Conservation (phyloP, 2,113 vertebrate genomes). For the Pao palembangensis region DNA sequence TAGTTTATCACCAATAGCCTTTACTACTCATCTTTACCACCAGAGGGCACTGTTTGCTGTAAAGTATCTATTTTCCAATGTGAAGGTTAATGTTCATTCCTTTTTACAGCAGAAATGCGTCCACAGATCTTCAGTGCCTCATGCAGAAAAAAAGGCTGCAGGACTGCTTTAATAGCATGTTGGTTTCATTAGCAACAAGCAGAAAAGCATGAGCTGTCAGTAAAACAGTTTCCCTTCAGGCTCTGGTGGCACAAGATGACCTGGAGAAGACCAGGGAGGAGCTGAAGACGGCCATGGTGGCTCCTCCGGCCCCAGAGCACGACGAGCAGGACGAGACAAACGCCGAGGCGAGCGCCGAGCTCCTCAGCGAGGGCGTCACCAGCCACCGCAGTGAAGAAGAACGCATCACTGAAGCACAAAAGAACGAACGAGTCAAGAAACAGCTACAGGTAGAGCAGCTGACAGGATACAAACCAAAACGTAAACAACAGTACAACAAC, state of each 20-base stretch:
- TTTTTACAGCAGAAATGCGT: no score
- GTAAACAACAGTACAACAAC: no score
- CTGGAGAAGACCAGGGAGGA: slow-evolving; percentile 96
- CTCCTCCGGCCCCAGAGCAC: slow-evolving; percentile 82
- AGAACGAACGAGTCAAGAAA: slow-evolving; percentile 93
- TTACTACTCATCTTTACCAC: neutral
- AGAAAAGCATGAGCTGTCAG: no score
- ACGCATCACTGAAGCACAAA: slow-evolving; percentile 89
- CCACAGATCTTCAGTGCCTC: no score
- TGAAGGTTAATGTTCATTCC: no score
- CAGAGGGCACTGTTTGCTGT: neutral
- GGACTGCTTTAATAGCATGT: no score
- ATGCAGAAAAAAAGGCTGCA: no score
- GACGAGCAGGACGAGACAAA: slow-evolving; percentile 89
- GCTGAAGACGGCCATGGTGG: slow-evolving; percentile 86
- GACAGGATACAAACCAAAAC: no score
- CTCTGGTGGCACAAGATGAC: slow-evolving; percentile 91
- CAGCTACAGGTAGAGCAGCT: slow-evolving; percentile 87
- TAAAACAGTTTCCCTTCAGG: slow-evolving; percentile 63
- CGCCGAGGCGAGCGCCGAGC: slow-evolving; percentile 89
- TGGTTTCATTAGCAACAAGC: no score
- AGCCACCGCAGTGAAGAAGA: slow-evolving; percentile 91
- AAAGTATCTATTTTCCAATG: no score
- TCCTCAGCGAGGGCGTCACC: slow-evolving; percentile 83
- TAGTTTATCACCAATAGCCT: neutral